A percentile compares a stretch with the other conserved stretches of the same genome.
Conservation (phyloP, 2,113 vertebrate genomes). For the Paedocypris sp. region DNA sequence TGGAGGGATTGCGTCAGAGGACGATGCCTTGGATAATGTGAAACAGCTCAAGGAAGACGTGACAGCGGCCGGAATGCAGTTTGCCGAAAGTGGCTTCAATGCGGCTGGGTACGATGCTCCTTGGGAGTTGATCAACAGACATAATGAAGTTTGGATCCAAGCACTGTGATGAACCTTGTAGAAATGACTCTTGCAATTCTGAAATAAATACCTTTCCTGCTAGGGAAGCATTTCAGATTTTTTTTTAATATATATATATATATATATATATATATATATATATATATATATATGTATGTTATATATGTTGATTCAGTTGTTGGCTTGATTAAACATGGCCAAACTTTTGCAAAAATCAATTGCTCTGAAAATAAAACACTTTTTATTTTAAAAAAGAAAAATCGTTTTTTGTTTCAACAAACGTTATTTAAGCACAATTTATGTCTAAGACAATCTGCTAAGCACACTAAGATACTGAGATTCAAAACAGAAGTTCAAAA, state of each 20-base stretch:
- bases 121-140: conserved; percentile 17
- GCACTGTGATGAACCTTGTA: conserved; percentile 2
- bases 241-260: too few relatives aligned
- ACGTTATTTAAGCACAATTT: background rate
- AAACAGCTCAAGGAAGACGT: conserved; percentile 16
- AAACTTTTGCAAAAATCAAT: background rate
- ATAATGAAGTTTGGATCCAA: conserved; percentile 52
- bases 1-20: background rate
- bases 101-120: conserved; percentile 41
- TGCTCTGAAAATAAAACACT: background rate
- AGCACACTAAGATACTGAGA: too few relatives aligned
- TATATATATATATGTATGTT: too few relatives aligned
- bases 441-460: too few relatives aligned
- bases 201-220: too few relatives aligned
- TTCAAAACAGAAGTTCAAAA: too few relatives aligned
- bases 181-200: too few relatives aligned
- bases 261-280: too few relatives aligned
- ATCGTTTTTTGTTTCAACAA: background rate
- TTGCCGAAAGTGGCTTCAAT: background rate
- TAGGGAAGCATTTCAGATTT: too few relatives aligned
- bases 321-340: too few relatives aligned
- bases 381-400: background rate
- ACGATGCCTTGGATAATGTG: background rate
- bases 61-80: conserved; percentile 13
- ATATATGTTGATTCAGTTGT: too few relatives aligned